Evolutionary conservation across 2,113 vertebrate genomes (phyloP).

Genomic region (Myrmecobius fasciatus): DNA sequence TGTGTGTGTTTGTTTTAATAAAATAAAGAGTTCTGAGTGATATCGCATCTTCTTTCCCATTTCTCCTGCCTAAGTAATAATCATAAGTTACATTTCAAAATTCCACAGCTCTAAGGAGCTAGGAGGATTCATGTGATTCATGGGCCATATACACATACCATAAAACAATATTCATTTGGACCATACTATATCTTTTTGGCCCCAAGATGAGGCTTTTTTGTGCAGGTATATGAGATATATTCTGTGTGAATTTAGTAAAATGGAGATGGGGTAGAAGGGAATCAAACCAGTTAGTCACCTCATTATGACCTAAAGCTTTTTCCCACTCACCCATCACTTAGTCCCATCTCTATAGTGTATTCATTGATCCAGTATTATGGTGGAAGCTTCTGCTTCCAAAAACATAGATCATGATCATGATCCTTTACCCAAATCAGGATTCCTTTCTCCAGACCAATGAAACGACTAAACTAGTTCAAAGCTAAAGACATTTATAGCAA

Average conservation of each 20-base stretch:
- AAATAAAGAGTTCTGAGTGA: conserved; percentile 75
- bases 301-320: background rate
- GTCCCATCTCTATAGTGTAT: background rate
- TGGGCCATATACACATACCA: background rate
- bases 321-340: background rate
- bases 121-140: background rate
- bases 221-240: background rate
- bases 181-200: background rate
- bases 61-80: conserved; percentile 44
- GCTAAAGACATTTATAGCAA: background rate
- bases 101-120: background rate
- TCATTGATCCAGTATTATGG: background rate
- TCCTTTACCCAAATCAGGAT: background rate
- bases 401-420: background rate
- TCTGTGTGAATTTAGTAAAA: background rate
- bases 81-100: background rate
- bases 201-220: background rate
- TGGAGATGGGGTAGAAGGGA: background rate
- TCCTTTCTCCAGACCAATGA: background rate
- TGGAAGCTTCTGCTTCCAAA: background rate
- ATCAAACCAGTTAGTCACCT: background rate
- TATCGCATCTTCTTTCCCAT: conserved; percentile 53
- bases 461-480: background rate
- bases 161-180: accelerated
- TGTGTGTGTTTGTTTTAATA: conserved; percentile 73